phyloP scores from a whole-genome alignment of 1,140 invertebrate genomes.

The Helicorthomorpha holstii region DNA sequence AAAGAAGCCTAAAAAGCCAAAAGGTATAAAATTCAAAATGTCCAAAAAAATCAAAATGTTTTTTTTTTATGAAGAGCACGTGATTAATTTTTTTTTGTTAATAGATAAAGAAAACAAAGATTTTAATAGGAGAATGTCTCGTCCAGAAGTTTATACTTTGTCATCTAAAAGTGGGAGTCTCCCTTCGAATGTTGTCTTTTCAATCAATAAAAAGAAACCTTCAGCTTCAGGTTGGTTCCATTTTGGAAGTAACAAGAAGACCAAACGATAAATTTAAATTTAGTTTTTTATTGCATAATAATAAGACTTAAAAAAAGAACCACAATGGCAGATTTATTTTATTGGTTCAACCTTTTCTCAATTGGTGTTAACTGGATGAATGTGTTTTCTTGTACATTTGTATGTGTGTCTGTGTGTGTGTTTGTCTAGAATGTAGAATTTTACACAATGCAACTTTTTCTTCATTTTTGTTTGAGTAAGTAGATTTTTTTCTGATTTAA shows the following conservation, averaged over 20 bases:
- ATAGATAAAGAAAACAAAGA: not conserved
- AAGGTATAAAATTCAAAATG: conserved; percentile 3
- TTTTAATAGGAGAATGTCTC: not conserved
- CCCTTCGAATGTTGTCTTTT: conserved; percentile 12
- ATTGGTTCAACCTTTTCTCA: too few species aligned
- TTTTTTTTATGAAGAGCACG: not conserved
- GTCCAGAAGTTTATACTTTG: not conserved
- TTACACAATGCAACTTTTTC: too few species aligned
- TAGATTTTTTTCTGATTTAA: too few species aligned
- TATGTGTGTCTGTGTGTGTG: too few species aligned
- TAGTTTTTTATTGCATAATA: not conserved
- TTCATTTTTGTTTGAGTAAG: too few species aligned
- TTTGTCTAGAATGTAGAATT: too few species aligned
- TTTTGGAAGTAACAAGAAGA: conserved; percentile 16
- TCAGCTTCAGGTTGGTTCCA: conserved; percentile 16
- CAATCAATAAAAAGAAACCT: conserved; percentile 12
- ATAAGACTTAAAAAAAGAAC: too few species aligned
- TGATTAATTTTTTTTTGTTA: not conserved
- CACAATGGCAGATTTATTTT: too few species aligned
- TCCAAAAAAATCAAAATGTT: not conserved
- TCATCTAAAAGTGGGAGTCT: conserved; percentile 13
- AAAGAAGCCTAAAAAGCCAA: conserved; percentile 14
- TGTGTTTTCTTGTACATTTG: too few species aligned
- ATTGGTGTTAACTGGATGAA: too few species aligned
- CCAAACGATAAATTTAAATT: conserved; percentile 10